A percentile compares a stretch with the other conserved stretches of the same genome.
These are phyloP conservation scores for Nasonia longicornis DNA, from an alignment of 1,140 invertebrate genomes.

Conservation along the genomic window DNA sequence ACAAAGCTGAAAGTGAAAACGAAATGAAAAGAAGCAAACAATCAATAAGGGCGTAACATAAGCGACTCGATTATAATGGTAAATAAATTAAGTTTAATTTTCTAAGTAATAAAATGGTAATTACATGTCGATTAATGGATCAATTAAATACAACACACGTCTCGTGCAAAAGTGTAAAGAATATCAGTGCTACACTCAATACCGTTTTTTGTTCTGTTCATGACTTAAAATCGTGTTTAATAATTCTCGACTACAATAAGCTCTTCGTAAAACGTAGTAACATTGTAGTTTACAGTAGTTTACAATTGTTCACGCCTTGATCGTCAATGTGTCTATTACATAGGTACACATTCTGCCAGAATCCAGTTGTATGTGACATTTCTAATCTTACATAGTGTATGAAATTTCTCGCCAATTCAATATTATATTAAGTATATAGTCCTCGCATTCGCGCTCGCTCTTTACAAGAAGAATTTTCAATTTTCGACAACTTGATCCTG, in stretches of 20 bases:
- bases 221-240: conserved; percentile 65
- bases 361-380: conserved; percentile 54
- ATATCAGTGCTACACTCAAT: conserved; percentile 64
- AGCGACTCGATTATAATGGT: conserved; percentile 55
- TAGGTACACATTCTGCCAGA: conserved; percentile 63
- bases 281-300: conserved; percentile 71
- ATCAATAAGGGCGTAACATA: conserved; percentile 46
- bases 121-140: conserved; percentile 63
- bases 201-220: conserved; percentile 59
- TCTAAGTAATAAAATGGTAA: conserved; percentile 69
- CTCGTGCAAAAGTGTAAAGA: conserved; percentile 71
- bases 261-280: conserved; percentile 71
- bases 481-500: conserved; percentile 41
- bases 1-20: conserved; percentile 34
- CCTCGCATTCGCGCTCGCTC: not conserved
- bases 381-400: not conserved
- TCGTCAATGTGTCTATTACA: conserved; percentile 63
- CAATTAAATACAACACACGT: conserved; percentile 69
- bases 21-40: conserved; percentile 40
- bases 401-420: not conserved
- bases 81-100: conserved; percentile 68
- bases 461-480: not conserved
- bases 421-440: not conserved
- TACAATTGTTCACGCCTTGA: conserved; percentile 65
- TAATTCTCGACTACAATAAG: conserved; percentile 70